phyloP scores from a whole-genome alignment of 2,888 invertebrate species.

The Venusia cambrica region DNA sequence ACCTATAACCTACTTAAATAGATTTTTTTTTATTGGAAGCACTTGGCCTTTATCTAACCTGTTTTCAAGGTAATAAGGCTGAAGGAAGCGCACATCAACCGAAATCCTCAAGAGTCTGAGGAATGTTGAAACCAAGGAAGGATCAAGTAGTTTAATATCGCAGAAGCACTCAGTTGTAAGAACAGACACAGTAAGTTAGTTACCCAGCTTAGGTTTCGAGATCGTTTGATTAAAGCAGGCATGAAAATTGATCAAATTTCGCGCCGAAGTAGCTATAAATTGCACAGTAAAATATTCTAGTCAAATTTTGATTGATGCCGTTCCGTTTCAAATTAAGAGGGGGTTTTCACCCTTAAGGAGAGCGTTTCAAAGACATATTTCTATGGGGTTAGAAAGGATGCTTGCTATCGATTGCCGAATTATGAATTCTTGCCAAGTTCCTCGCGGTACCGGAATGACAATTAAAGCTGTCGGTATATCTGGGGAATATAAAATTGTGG shows the following conservation, averaged over 20 bases:
- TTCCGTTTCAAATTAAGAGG: constrained; percentile 32
- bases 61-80: too few species aligned
- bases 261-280: constrained; percentile 19
- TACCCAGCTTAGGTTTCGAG: neutral
- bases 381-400: constrained; percentile 45
- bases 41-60: too few species aligned
- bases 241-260: constrained; percentile 22
- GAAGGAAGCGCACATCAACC: too few species aligned
- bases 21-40: too few species aligned
- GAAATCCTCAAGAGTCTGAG: too few species aligned
- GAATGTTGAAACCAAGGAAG: too few species aligned
- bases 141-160: too few species aligned
- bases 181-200: neutral
- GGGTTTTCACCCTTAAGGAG: constrained; percentile 27
- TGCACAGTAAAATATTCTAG: constrained; percentile 24
- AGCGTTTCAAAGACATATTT: constrained; percentile 52
- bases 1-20: too few species aligned
- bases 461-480: constrained; percentile 25
- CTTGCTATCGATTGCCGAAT: constrained; percentile 49
- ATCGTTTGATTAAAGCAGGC: constrained; percentile 7
- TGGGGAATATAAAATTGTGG: too few species aligned
- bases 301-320: constrained; percentile 35
- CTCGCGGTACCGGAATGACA: constrained; percentile 26
- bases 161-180: too few species aligned
- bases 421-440: constrained; percentile 43